Evolutionary conservation across 1,140 invertebrate genomes (phyloP), one percentile per base, ranked within the genome.

Genomic region (Drosophila bocki): DNA sequence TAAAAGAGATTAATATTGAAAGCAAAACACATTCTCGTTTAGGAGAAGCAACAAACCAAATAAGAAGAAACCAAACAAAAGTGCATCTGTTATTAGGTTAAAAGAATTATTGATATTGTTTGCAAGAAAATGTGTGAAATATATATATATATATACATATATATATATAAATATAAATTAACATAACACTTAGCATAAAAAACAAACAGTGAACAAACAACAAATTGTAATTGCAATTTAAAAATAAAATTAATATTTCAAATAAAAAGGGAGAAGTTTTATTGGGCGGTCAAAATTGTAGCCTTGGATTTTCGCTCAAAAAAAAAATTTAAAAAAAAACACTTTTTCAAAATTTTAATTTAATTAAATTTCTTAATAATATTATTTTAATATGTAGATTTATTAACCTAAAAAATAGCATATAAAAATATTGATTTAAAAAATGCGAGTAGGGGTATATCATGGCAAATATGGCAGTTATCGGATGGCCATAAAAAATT

Each of bases 181-280:
- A 62, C 51, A 75, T 75, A 75, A 53, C 83, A 75, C 75, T 69
- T 80, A 86, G 82, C 79, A 86, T 86, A 86, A 86, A 60, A 56
- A 78, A 58, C 39, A 70, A 65, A 78, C 57, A 57, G 58, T 63
- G 63, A 69, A 58, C 60, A 84, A 51, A 64, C 62, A 84, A 84
- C 76, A 78, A 82, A 86, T 86, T 86, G 82, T 86, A 86, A 76
- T 72, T 79, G 82, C 82, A 86, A 86, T 86, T 86, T 86, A 79
- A 87, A 86, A 87, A 87, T 87, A 87, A 87, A 87, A 82, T 86
- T 80, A 87, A 87, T 80, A 87, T 87, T 82, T 87, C 78, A 85
- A 81, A 76, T 85, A 85, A 85, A 61, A 58, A 39, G 9, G 22
- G 11, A 32, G 13, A 7, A 15, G 42, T 42, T 39, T 56, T 33